Evolutionary conservation across 2,113 vertebrate species (phyloP).

Genomic region (Syngnathoides biaculeatus): DNA sequence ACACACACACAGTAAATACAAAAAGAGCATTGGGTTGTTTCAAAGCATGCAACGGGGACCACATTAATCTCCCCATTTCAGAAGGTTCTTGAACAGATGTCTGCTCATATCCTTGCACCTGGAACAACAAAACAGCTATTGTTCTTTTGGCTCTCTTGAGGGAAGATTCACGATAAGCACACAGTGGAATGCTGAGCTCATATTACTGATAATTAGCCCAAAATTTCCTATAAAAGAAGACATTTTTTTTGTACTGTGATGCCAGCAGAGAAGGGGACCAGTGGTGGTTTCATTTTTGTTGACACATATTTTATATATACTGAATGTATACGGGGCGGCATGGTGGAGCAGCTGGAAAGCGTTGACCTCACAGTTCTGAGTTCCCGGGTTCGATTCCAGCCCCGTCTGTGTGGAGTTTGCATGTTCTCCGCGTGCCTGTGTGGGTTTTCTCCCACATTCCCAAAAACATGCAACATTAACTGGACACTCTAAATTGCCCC

Average conservation of each 20-base stretch:
- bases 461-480: too few species aligned
- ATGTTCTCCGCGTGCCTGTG: too few species aligned
- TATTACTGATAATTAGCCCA: not conserved
- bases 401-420: too few species aligned
- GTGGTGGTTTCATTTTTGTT: not conserved
- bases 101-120: constrained; percentile 24
- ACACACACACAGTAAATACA: not conserved
- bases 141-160: constrained; percentile 17
- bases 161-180: not conserved
- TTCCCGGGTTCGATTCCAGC: too few species aligned
- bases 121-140: constrained; percentile 34
- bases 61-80: constrained; percentile 66
- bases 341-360: too few species aligned
- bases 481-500: too few species aligned
- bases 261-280: not conserved
- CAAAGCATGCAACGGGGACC: constrained; percentile 50
- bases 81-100: constrained; percentile 57
- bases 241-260: not conserved
- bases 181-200: not conserved
- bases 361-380: too few species aligned
- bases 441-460: too few species aligned
- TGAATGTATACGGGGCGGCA: too few species aligned
- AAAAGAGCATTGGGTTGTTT: constrained; percentile 2
- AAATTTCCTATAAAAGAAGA: not conserved
- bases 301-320: too few species aligned